A percentile compares a stretch with the other conserved stretches of the same genome.
phyloP scores from a whole-genome alignment of 2,797 vertebrate genomes.

The Carcharodon carcharias region DNA sequence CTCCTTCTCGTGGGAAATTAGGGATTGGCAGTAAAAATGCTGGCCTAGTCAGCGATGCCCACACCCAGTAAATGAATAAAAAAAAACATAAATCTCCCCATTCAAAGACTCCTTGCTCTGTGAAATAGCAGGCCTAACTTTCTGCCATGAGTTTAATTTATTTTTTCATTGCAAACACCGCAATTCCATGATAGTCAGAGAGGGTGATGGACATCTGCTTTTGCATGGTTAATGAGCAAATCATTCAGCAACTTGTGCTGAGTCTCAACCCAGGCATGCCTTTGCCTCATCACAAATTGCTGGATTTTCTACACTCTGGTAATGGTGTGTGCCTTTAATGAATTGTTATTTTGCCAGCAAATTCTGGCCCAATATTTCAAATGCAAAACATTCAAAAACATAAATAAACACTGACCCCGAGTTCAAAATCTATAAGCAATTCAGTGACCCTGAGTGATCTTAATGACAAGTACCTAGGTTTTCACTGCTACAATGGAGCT shows the following conservation, averaged over 20 bases:
- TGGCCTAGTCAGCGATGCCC: too few species aligned
- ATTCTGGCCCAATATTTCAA: not conserved
- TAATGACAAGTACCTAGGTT: not conserved
- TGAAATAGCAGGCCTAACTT: not conserved
- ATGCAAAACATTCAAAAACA: not conserved
- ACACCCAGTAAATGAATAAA: too few species aligned
- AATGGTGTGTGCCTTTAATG: not conserved
- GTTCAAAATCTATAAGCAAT: not conserved
- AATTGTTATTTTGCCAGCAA: not conserved
- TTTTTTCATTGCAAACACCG: not conserved
- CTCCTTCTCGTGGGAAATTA: too few species aligned
- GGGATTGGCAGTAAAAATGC: too few species aligned
- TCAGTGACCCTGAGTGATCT: not conserved
- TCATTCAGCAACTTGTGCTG: not conserved
- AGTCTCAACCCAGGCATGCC: not conserved
- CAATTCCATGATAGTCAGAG: not conserved
- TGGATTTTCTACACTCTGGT: not conserved
- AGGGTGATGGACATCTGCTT: not conserved
- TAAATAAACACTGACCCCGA: not conserved
- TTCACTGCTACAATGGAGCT: not conserved
- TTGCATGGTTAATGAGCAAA: not conserved
- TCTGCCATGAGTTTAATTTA: not conserved
- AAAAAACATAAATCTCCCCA: not conserved
- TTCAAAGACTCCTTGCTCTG: not conserved
- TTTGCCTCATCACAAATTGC: not conserved